Evolutionary conservation across 2,113 vertebrate genomes (phyloP), one percentile per base, ranked within the genome.

Genomic region (Calidris pugnax): DNA sequence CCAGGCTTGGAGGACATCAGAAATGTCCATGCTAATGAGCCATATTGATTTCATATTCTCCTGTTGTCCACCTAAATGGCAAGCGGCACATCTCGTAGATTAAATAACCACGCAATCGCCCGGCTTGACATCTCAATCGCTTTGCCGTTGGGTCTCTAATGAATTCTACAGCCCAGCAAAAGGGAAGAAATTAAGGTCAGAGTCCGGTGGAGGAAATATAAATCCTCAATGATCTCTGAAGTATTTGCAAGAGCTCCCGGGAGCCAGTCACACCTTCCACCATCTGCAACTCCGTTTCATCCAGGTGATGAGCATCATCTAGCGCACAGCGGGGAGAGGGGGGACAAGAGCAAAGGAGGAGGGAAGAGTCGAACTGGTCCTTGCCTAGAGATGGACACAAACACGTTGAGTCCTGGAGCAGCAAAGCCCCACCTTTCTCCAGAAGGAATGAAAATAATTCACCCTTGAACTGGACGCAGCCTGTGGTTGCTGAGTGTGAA

Each of bases 101-200:
- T 97, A 98, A 98, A 98, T 95, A 98, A 97, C 95, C 85, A 94
- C 94, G 91, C 22, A 66, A 95, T 21, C 91, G 97, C 95, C 90
- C 12, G 6, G 45, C 83, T 41, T 97, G 97, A 98, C 98, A 96
- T 97, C 97, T 98, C 95, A 96, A 97, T 98, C 97, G 93, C 96
- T 97, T 94, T 18, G 4, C 96, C 95, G 39, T 79, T 73, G 68
- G 90, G 96, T 94, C 97, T 88, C 94, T 97, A 97, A 97, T 97
- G 96, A 97, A 95, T 98, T 98, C 97, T 98, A 98, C 97, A 96
- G 97, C 85, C 97, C 95, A 73, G 82, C 74, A 82, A 84, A 91
- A 98, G 6, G 75, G 86, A 96, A 77, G n/a, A 95, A 97, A 98
- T 97, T 97, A 98, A 98, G 97, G 97, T 98, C 97, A 97, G 97